Conservation (phyloP, 2,888 invertebrate species). For the Acanthococcus lagerstroemiae region DNA sequence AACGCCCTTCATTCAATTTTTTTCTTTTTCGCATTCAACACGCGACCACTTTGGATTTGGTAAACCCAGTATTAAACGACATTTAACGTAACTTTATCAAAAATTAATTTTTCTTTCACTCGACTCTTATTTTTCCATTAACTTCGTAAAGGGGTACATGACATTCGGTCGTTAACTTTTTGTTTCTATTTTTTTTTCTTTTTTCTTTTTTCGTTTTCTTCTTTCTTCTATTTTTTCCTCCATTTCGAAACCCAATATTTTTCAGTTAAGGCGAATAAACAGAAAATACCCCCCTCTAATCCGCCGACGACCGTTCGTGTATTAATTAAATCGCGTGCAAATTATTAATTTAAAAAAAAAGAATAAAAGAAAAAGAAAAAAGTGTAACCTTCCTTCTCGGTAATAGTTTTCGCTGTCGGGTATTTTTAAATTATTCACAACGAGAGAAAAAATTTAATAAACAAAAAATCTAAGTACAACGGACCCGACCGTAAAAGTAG, state of each 20-base stretch:
- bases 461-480: constrained; percentile 20
- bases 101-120: constrained; percentile 18
- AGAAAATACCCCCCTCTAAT: constrained; percentile 1
- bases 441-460: constrained; percentile 9
- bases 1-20: too few relatives aligned
- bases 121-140: constrained; percentile 16
- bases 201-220: background rate
- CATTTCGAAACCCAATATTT: constrained; percentile 28
- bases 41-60: too few relatives aligned
- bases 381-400: constrained; percentile 21
- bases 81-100: too few relatives aligned
- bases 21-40: too few relatives aligned
- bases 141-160: constrained; percentile 8
- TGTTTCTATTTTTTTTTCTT: background rate
- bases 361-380: constrained; percentile 1
- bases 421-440: constrained; percentile 23
- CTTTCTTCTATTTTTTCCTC: background rate
- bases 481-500: constrained; percentile 21
- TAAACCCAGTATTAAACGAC: too few relatives aligned
- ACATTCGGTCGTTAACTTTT: constrained; percentile 19
- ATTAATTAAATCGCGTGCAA: constrained; percentile 31
- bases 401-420: constrained; percentile 27
- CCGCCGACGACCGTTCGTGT: background rate
- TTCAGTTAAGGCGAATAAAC: constrained; percentile 23
- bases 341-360: constrained; percentile 27